Conservation (phyloP, 2,797 vertebrate genomes). For the Alcedo atthis region DNA sequence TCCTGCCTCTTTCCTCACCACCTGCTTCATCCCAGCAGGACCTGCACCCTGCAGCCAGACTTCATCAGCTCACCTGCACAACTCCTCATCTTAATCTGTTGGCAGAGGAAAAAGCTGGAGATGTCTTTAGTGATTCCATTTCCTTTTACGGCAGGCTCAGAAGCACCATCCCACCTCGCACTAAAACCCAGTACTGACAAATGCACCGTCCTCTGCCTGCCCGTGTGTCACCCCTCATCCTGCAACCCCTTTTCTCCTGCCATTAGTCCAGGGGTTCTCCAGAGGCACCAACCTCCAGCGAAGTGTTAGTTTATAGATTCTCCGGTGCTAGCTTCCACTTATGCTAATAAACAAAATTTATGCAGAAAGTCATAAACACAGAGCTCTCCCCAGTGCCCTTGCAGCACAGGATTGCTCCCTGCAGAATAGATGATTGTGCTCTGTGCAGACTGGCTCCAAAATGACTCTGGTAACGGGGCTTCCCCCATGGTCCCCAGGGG, state of each 20-base stretch:
- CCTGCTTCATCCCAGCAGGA: slow-evolving; percentile 29
- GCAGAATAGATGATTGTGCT: slow-evolving; percentile 24
- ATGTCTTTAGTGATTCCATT: neutral
- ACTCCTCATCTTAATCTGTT: neutral
- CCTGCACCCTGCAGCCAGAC: neutral
- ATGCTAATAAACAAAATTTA: slow-evolving; percentile 70
- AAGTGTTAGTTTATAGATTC: slow-evolving; percentile 48
- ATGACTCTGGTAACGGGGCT: slow-evolving; percentile 32
- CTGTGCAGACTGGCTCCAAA: slow-evolving; percentile 36
- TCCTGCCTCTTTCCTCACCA: neutral
- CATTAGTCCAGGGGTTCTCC: neutral
- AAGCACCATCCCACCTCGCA: neutral
- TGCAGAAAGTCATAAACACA: slow-evolving; percentile 70
- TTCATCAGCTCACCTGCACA: slow-evolving; percentile 9
- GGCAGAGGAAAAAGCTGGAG: neutral
- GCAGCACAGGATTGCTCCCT: slow-evolving; percentile 60
- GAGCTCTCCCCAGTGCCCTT: slow-evolving; percentile 69
- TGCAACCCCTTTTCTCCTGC: neutral
- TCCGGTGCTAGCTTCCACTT: slow-evolving; percentile 44
- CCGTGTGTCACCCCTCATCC: neutral
- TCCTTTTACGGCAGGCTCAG: neutral
- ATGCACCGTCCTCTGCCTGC: neutral
- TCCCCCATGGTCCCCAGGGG: slow-evolving; percentile 22
- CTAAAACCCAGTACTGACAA: neutral
- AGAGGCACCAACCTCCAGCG: neutral